A percentile compares a stretch with the other conserved stretches of the same genome.
Evolutionary conservation across 2,888 invertebrate species (phyloP).

Genomic region (Ochropleura plecta): DNA sequence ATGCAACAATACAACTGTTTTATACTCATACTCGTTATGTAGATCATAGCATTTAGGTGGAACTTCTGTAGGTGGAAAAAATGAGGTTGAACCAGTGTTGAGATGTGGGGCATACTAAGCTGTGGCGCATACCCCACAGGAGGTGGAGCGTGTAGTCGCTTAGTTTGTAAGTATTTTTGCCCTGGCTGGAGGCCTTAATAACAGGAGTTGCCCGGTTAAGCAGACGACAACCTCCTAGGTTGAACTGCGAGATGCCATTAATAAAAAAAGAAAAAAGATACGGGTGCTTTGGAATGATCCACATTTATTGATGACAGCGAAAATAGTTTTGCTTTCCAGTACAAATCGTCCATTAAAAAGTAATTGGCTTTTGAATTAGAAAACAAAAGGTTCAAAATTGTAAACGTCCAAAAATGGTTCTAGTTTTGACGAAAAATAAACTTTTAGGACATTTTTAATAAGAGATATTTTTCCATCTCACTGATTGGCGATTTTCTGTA

Average conservation of each 20-base stretch:
- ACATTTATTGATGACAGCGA: background rate
- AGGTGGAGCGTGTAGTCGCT: too few relatives aligned
- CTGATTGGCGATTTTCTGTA: background rate
- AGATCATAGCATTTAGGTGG: background rate
- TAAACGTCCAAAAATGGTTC: background rate
- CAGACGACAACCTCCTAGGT: too few relatives aligned
- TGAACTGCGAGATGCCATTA: too few relatives aligned
- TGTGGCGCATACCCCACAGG: too few relatives aligned
- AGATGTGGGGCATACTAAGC: background rate
- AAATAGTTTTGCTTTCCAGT: background rate
- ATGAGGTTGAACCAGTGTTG: conserved; percentile 2
- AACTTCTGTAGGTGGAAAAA: conserved; percentile 7
- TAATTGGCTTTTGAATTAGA: background rate
- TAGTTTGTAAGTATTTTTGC: too few relatives aligned
- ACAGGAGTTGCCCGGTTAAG: too few relatives aligned
- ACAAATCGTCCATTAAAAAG: background rate
- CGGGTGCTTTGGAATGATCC: background rate
- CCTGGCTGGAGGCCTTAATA: too few relatives aligned
- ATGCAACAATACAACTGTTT: background rate
- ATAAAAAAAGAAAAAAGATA: background rate
- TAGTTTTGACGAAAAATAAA: background rate
- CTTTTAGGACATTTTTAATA: background rate
- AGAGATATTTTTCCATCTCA: background rate
- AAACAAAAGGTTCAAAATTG: background rate
- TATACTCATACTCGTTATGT: background rate